These are phyloP conservation scores for Myiopsitta monachus DNA, from an alignment of 2,113 vertebrate species.

Conservation along the genomic window DNA sequence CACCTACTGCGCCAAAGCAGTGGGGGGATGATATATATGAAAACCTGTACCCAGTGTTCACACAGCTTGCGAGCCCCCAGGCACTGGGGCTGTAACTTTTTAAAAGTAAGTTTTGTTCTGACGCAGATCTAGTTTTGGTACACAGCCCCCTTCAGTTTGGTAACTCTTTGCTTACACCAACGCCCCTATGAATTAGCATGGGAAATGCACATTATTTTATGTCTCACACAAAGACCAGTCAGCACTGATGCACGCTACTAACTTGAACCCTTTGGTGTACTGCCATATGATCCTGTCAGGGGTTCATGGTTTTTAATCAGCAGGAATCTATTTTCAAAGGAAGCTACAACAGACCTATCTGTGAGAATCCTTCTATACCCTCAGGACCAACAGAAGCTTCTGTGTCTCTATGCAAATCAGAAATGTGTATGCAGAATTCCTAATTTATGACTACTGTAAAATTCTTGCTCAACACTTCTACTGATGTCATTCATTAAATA, in stretches of 20 bases:
- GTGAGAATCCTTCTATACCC: neutral
- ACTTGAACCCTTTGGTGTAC: neutral
- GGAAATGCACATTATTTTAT: neutral
- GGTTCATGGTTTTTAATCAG: slow-evolving; percentile 1
- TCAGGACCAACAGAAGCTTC: neutral
- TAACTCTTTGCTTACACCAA: neutral
- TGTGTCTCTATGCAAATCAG: neutral
- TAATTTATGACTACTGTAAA: neutral
- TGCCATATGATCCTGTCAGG: neutral
- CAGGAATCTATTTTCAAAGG: neutral
- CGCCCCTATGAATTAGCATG: neutral
- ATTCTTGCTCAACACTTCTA: neutral
- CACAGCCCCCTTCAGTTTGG: neutral
- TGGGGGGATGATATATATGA: neutral
- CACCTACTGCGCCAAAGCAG: neutral
- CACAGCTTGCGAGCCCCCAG: neutral
- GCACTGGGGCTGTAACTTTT: neutral
- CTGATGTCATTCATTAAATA: neutral
- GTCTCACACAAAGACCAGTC: neutral
- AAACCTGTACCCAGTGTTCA: neutral
- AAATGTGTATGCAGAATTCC: neutral
- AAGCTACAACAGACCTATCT: neutral
- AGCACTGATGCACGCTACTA: neutral
- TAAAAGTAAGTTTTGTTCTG: neutral
- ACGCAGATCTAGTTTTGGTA: neutral